Percentiles rank a stretch among this genome's conserved stretches.
Evolutionary conservation across 2,113 vertebrate species (phyloP).

Genomic region (Chroicocephalus ridibundus): DNA sequence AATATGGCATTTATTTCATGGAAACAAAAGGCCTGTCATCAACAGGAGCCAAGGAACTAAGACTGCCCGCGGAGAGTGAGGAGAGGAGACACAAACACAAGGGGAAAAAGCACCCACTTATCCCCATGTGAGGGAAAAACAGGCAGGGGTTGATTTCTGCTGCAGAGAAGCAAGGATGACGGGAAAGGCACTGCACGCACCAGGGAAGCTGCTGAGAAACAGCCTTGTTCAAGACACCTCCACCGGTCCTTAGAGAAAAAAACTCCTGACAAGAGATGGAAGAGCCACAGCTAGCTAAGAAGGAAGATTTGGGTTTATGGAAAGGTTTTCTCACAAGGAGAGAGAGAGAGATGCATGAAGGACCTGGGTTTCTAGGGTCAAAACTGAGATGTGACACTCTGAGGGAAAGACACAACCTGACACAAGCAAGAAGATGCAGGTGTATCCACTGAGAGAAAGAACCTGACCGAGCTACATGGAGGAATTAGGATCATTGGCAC

Average conservation of each 20-base stretch:
- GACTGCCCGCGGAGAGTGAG: rapidly evolving
- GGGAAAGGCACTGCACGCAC: rapidly evolving
- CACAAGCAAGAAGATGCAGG: not conserved
- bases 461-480: not conserved
- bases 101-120: not conserved
- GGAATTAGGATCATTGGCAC: not conserved
- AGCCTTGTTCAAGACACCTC: not conserved
- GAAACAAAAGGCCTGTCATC: not conserved
- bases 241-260: not conserved
- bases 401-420: not conserved
- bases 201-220: not conserved
- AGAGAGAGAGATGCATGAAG: not conserved
- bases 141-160: not conserved
- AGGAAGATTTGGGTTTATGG: not conserved
- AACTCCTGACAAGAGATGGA: not conserved
- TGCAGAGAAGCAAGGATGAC: not conserved
- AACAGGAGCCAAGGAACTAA: not conserved
- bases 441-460: not conserved
- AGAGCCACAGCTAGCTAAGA: not conserved
- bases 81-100: not conserved
- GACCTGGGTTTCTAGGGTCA: not conserved
- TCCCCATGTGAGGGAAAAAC: not conserved
- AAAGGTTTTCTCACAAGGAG: not conserved
- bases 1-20: not conserved
- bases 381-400: not conserved